Evolutionary conservation across 2,113 vertebrate species (phyloP).

Genomic region (Isurus oxyrinchus): DNA sequence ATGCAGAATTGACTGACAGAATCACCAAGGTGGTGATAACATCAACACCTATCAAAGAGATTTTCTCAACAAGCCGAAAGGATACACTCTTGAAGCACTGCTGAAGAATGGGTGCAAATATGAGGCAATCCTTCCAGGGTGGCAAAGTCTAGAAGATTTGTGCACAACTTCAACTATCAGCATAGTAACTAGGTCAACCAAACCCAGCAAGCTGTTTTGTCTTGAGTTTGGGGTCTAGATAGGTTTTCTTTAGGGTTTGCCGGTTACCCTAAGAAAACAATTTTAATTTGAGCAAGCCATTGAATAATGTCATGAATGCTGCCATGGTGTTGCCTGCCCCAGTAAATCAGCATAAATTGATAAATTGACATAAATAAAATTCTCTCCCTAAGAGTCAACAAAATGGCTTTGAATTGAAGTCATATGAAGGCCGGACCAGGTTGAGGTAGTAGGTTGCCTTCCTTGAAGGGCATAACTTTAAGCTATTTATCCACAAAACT

Average conservation of each 20-base stretch:
- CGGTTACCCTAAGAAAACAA: too few relatives aligned
- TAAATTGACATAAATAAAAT: too few relatives aligned
- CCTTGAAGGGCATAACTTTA: not conserved
- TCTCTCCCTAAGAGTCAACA: too few relatives aligned
- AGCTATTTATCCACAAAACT: not conserved
- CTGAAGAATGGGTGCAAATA: not conserved
- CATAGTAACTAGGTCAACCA: not conserved
- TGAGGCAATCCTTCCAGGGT: not conserved
- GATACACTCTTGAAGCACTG: not conserved
- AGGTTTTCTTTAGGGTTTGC: too few relatives aligned
- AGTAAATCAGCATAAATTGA: too few relatives aligned
- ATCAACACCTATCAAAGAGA: not conserved
- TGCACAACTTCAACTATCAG: not conserved
- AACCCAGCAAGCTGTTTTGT: not conserved
- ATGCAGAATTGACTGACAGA: not conserved
- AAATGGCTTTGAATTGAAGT: not conserved
- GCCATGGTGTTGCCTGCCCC: too few relatives aligned
- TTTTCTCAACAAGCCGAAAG: not conserved
- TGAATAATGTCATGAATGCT: too few relatives aligned
- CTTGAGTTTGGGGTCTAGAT: too few relatives aligned
- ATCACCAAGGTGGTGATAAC: not conserved
- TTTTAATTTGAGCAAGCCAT: too few relatives aligned
- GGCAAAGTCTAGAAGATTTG: not conserved
- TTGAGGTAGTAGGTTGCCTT: not conserved
- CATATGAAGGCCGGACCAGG: not conserved